Percentiles rank a stretch among this genome's conserved stretches.
These are phyloP conservation scores for Seira musarum DNA, from an alignment of 2,888 invertebrate species.

Conservation along the genomic window DNA sequence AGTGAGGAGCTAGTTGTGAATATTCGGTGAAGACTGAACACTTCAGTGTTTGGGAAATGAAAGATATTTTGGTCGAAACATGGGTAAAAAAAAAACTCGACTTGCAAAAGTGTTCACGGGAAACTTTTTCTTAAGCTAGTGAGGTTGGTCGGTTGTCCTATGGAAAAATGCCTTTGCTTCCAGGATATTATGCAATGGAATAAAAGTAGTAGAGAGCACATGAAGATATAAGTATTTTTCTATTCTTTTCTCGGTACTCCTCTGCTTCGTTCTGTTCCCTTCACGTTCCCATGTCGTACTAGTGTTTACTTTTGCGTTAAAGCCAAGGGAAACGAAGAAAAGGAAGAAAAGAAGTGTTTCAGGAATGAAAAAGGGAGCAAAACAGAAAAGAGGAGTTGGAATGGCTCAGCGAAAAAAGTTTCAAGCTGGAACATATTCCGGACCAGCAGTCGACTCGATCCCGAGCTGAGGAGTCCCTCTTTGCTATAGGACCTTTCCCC, in stretches of 20 bases:
- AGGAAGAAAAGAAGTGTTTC: not conserved
- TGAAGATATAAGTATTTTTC: not conserved
- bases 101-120: not conserved
- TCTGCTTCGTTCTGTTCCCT: slow-evolving; percentile 28
- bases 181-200: too few relatives aligned
- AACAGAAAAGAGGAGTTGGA: slow-evolving; percentile 14
- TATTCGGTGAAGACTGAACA: slow-evolving; percentile 51
- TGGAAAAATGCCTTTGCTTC: too few relatives aligned
- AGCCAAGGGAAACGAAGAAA: slow-evolving; percentile 3
- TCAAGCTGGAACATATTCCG: slow-evolving; percentile 22
- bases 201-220: too few relatives aligned
- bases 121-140: too few relatives aligned
- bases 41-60: slow-evolving; percentile 30
- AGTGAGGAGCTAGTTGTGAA: slow-evolving; percentile 28
- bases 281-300: not conserved
- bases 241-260: not conserved
- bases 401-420: slow-evolving; percentile 11
- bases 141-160: too few relatives aligned
- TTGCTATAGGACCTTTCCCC: not conserved
- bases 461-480: slow-evolving; percentile 14
- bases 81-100: not conserved
- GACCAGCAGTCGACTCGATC: slow-evolving; percentile 36
- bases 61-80: slow-evolving; percentile 23
- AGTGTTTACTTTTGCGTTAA: not conserved
- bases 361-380: not conserved